Conservation (phyloP, 2,113 vertebrate genomes). For the Galemys pyrenaicus region DNA sequence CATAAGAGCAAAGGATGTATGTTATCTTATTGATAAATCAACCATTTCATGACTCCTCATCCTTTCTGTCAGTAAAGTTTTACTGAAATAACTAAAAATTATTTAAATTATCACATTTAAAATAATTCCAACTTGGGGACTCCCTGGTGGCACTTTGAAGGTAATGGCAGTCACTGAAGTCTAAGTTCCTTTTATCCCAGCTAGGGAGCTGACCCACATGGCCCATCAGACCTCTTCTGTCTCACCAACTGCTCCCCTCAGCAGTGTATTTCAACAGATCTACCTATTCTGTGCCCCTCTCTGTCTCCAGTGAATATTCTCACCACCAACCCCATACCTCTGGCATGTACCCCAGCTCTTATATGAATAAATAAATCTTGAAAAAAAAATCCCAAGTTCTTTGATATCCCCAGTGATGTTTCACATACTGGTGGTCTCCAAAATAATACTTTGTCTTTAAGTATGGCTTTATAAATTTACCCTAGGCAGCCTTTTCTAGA, state of each 20-base stretch:
- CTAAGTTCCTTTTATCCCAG: too few species aligned
- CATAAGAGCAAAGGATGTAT: background rate
- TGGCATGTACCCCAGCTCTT: too few species aligned
- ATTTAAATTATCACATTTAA: background rate
- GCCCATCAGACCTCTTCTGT: too few species aligned
- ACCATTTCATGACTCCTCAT: background rate
- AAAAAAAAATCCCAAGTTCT: background rate
- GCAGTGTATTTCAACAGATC: too few species aligned
- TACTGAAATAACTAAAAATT: background rate
- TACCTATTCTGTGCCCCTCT: too few species aligned
- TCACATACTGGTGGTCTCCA: background rate
- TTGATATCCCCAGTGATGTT: background rate
- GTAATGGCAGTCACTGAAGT: too few species aligned
- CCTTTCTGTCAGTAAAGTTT: background rate
- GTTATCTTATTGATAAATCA: background rate
- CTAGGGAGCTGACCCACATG: too few species aligned
- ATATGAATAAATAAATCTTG: too few species aligned
- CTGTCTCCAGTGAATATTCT: too few species aligned
- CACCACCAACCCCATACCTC: too few species aligned
- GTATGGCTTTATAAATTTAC: background rate
- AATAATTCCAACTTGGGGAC: background rate
- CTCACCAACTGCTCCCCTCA: too few species aligned
- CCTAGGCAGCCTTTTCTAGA: background rate
- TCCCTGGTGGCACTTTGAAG: too few species aligned
- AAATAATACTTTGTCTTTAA: background rate